Evolutionary conservation across 2,113 vertebrate genomes (phyloP).

Genomic region (Sturnus vulgaris): DNA sequence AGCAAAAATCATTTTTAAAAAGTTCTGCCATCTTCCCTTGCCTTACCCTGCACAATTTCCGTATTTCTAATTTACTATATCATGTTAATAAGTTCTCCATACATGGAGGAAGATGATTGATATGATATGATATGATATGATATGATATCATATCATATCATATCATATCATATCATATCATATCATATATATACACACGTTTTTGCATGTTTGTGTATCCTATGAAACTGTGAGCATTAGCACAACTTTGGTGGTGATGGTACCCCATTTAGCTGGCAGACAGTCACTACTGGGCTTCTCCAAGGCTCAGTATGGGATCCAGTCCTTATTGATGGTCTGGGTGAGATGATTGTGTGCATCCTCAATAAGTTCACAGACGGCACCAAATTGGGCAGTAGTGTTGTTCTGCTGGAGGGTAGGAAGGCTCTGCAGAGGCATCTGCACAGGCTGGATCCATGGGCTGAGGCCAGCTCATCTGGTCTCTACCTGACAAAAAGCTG

Average conservation of each 20-base stretch:
- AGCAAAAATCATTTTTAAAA: background rate
- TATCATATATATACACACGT: too few relatives aligned
- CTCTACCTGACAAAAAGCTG: background rate
- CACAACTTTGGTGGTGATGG: background rate
- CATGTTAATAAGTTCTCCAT: background rate
- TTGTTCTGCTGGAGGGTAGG: background rate
- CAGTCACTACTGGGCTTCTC: background rate
- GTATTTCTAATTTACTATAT: background rate
- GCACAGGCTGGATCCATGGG: background rate
- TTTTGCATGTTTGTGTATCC: background rate
- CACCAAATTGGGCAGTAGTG: fast-evolving
- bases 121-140: background rate
- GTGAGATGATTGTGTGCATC: background rate
- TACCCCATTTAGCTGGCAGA: background rate
- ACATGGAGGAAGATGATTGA: background rate
- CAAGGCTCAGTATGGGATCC: background rate
- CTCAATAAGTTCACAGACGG: background rate
- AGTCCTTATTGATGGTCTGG: background rate
- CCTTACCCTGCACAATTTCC: background rate
- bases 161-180: background rate
- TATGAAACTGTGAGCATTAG: background rate
- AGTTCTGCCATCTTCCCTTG: background rate
- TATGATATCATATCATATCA: too few relatives aligned
- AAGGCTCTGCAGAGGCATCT: background rate
- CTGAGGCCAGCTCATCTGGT: background rate